phyloP scores from a whole-genome alignment of 2,797 vertebrate species.

The Cichlasoma orientale region DNA sequence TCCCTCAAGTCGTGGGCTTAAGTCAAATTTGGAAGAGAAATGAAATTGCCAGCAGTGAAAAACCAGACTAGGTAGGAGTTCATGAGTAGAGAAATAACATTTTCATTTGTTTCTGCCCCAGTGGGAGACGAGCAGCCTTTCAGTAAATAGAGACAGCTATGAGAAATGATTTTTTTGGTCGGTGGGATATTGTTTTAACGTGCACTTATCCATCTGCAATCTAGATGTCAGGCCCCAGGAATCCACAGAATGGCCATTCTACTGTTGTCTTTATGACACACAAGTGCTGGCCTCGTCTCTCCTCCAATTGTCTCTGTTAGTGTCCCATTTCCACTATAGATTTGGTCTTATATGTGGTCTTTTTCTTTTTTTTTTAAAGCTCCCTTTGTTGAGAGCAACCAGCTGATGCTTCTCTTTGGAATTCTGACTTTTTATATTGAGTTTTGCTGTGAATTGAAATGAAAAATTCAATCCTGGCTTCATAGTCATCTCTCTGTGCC shows the following conservation, averaged over 20 bases:
- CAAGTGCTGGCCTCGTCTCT: conserved; percentile 81
- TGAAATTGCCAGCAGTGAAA: conserved; percentile 98
- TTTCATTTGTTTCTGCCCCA: conserved; percentile 99
- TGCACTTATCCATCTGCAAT: conserved; percentile 98
- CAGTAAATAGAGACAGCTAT: conserved; percentile 99
- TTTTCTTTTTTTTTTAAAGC: conserved; percentile 27
- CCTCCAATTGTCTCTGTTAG: conserved; percentile 66
- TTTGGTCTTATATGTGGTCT: conserved; percentile 40
- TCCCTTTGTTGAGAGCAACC: conserved; percentile 57
- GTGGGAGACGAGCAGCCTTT: conserved; percentile 95
- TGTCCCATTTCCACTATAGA: conserved; percentile 54
- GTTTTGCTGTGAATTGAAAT: conserved; percentile 41
- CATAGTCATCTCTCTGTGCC: conserved; percentile 18
- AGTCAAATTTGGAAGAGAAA: conserved; percentile 98
- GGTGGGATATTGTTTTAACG: conserved; percentile 98
- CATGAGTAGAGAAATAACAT: conserved; percentile 99
- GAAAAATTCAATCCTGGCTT: conserved; percentile 33
- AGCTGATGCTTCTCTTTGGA: conserved; percentile 60
- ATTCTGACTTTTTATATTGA: conserved; percentile 31
- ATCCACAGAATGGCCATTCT: conserved; percentile 91
- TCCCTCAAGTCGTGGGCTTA: conserved; percentile 97
- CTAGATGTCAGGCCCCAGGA: conserved; percentile 96
- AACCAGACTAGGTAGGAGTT: conserved; percentile 97
- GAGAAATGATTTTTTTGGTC: conserved; percentile 95
- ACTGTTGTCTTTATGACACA: conserved; percentile 92